Percentiles rank a stretch among this genome's conserved stretches.
These are phyloP conservation scores for Ditylenchus dipsaci DNA, from an alignment of 1,140 invertebrate species.

Conservation along the genomic window DNA sequence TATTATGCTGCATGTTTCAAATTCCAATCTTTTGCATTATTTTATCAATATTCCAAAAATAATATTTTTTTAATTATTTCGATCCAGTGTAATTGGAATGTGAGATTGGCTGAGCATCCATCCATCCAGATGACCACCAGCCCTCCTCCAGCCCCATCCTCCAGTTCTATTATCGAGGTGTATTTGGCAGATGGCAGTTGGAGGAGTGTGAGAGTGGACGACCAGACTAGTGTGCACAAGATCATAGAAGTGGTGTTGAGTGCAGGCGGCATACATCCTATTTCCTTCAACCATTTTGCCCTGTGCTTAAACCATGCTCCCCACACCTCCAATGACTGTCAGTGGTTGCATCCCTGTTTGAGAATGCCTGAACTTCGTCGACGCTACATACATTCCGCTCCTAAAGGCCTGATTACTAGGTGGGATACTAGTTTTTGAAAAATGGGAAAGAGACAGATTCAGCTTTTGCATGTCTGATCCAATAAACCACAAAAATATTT, in stretches of 20 bases:
- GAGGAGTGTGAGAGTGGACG: slow-evolving; percentile 30
- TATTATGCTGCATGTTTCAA: too few species aligned
- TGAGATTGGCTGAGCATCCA: too few species aligned
- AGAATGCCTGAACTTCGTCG: slow-evolving; percentile 26
- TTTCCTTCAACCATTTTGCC: slow-evolving; percentile 34
- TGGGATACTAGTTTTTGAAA: background rate
- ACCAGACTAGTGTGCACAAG: slow-evolving; percentile 33
- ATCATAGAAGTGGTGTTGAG: slow-evolving; percentile 35
- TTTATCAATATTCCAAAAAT: too few species aligned
- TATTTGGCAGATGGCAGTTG: slow-evolving; percentile 32
- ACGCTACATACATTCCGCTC: slow-evolving; percentile 2
- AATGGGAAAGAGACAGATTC: background rate
- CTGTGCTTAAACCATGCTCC: slow-evolving; percentile 16
- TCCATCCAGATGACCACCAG: too few species aligned
- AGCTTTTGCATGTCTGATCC: too few species aligned
- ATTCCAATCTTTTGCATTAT: too few species aligned
- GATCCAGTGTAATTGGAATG: too few species aligned
- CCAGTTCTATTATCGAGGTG: slow-evolving; percentile 15
- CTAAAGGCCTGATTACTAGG: background rate
- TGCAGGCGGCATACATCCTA: slow-evolving; percentile 15
- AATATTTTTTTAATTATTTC: too few species aligned
- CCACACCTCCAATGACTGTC: slow-evolving; percentile 11
- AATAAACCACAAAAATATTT: too few species aligned
- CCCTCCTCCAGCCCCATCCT: too few species aligned
- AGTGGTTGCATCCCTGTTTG: slow-evolving; percentile 33